Base-by-base conservation (phyloP, 2,888 invertebrate species). In the Diploptera punctata region DNA sequence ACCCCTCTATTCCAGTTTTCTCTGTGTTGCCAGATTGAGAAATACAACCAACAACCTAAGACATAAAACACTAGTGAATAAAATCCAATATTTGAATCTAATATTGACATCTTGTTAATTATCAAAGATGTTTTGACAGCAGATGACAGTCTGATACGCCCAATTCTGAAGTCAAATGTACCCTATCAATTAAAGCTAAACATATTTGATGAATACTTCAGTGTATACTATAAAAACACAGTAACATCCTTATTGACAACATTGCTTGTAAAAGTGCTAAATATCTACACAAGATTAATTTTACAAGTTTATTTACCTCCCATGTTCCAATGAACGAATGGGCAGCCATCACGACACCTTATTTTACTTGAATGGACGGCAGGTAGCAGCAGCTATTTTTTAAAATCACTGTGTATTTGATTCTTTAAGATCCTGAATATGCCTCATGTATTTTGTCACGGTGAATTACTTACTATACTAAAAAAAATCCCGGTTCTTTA, bases 1-100 rank as follows among this genome's bases (percentile, higher is more conserved):
- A 86, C 86, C 87, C 87, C 82, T 83, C 85, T 76, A 86, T 82
- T 74, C 84, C 83, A 33, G 84, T 83, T 67, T 83, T 82, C 77
- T 85, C 84, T 67, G 83, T 83, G 62, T 82, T 81, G 57, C 83
- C 82, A 19, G 82, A 81, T 49, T 83, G 80, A 31, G 84, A 83
- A 74, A 83, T 82, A 78, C 84, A 86, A 73, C 83, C 84, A 43
- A 83, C 82, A 75, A 86, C 84, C 86, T 86, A 79, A 49, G 81
- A 81, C 65, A 67, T 73, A 77, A 47, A 18, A n/a, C n/a, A n/a
- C n/a, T n/a, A n/a, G n/a, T n/a, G n/a, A n/a, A n/a, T n/a, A n/a
- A n/a, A n/a, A n/a, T n/a, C n/a, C n/a, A n/a, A n/a, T n/a, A n/a
- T n/a, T n/a, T n/a, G n/a, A n/a, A n/a, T n/a, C n/a, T n/a, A n/a